Conservation (phyloP, 2,888 invertebrate species). For the Drosophila borborema region DNA sequence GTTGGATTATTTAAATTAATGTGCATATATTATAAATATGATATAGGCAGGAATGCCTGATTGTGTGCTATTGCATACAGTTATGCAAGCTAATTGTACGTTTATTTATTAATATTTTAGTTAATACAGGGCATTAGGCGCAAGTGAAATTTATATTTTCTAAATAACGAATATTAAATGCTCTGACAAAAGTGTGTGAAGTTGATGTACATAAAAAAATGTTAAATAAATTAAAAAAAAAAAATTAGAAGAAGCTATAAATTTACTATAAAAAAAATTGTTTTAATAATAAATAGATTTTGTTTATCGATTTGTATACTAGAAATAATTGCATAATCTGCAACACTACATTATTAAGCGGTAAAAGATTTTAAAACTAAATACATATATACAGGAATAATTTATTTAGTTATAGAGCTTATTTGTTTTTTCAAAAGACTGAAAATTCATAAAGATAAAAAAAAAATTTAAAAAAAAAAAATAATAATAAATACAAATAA, state of each 20-base stretch:
- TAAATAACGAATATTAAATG: neutral
- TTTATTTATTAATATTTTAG: constrained; percentile 3
- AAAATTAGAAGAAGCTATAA: neutral
- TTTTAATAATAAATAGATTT: neutral
- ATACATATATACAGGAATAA: too few species aligned
- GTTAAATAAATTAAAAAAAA: neutral
- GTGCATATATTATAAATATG: neutral
- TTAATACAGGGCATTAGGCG: neutral
- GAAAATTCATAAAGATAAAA: too few species aligned
- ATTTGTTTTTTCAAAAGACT: too few species aligned
- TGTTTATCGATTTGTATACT: too few species aligned
- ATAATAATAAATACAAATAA: too few species aligned
- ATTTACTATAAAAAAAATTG: too few species aligned
- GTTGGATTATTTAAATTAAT: neutral
- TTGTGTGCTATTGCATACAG: neutral
- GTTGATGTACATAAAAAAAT: neutral
- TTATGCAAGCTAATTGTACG: neutral
- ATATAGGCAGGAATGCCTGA: neutral
- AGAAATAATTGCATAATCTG: too few species aligned
- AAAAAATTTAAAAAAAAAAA: too few species aligned
- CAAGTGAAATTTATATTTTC: neutral
- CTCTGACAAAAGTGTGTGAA: neutral
- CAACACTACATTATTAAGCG: too few species aligned
- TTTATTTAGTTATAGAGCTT: too few species aligned
- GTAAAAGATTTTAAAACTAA: too few species aligned